Percentiles rank a stretch among this genome's conserved stretches.
phyloP scores from a whole-genome alignment of 2,113 vertebrate genomes.

The Varanus komodoensis region DNA sequence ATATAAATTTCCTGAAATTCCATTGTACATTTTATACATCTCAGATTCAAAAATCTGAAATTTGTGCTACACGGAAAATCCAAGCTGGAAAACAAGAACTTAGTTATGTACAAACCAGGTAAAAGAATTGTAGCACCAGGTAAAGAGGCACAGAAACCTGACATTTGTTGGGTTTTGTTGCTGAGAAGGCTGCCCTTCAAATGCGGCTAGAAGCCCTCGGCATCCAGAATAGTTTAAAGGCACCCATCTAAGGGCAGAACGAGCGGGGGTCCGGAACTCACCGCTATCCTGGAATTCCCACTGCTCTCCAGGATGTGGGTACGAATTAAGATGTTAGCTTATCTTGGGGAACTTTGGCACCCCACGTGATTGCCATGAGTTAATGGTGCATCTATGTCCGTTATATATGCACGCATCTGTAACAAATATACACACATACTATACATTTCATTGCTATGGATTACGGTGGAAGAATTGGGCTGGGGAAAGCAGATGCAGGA shows the following conservation, averaged over 20 bases:
- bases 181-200: slow-evolving; percentile 61
- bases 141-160: background rate
- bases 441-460: background rate
- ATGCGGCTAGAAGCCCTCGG: background rate
- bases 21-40: background rate
- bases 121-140: slow-evolving; percentile 1
- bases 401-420: background rate
- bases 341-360: background rate
- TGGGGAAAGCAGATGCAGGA: background rate
- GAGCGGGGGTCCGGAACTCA: background rate
- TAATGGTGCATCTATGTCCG: background rate
- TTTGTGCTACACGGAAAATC: background rate
- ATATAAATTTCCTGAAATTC: background rate
- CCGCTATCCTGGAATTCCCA: background rate
- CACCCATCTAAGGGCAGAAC: background rate
- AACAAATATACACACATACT: background rate
- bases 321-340: background rate
- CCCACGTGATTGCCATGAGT: background rate
- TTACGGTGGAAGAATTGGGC: background rate
- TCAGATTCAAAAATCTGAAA: background rate
- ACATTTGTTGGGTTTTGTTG: slow-evolving; percentile 60
- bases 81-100: background rate
- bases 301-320: slow-evolving; percentile 8
- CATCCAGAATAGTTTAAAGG: background rate
- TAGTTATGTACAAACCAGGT: background rate